Evolutionary conservation across 2,797 vertebrate genomes (phyloP).

Genomic region (Sebastolobus altivelis): DNA sequence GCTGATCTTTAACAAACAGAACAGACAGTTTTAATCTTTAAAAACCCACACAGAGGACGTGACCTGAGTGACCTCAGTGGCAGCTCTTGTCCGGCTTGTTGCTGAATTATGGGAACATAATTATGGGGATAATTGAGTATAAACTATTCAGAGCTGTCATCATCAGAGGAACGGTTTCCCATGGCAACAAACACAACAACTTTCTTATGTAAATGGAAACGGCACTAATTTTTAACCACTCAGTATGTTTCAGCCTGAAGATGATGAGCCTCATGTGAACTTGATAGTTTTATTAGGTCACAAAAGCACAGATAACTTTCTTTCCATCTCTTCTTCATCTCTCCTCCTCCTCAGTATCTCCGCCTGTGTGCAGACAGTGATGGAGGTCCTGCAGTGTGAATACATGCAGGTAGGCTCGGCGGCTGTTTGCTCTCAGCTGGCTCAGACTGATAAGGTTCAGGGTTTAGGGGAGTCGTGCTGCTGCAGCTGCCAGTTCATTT

Average conservation of each 20-base stretch:
- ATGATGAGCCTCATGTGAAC: background rate
- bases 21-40: background rate
- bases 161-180: background rate
- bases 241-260: background rate
- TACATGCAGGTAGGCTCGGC: background rate
- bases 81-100: background rate
- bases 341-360: background rate
- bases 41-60: background rate
- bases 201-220: background rate
- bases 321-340: background rate
- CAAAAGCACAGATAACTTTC: background rate
- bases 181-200: background rate
- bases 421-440: constrained; percentile 32
- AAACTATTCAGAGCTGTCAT: background rate
- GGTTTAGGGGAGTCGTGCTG: constrained; percentile 16
- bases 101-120: background rate
- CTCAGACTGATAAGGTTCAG: constrained; percentile 45
- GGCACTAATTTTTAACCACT: background rate
- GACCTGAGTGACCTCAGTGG: too few relatives aligned
- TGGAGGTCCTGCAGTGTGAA: constrained; percentile 38
- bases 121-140: background rate
- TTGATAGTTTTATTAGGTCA: background rate
- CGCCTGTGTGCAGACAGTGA: constrained; percentile 30
- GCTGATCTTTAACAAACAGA: background rate
- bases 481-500: constrained; percentile 38